Base-by-base conservation (phyloP, 2,797 vertebrate species). In the Anas capensis region DNA sequence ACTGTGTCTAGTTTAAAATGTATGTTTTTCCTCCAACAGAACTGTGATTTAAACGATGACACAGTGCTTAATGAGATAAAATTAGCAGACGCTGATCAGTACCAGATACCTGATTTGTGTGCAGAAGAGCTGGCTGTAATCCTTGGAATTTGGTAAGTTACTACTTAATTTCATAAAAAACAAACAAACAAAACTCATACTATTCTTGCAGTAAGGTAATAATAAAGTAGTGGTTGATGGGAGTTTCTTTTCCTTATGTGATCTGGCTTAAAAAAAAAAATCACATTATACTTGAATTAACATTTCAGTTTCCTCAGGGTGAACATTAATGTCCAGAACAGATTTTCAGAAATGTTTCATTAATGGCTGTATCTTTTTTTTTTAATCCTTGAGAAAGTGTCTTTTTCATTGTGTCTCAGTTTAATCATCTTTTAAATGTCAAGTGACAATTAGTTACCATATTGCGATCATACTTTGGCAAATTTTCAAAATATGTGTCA, bases 101-200 rank as follows among this genome's bases (percentile, higher is more conserved):
- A 98, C 88, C 97, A 98, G 91, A 88, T 98, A 38, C 99, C 99
- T 24, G 98, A 99, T 60, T 97, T 99, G 7, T 98, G 97, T 15
- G 99, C 98, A 3, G 99, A 99, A 94, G 99, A 99, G 93, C 99
- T 99, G 96, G 99, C 99, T 15, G 97, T 99, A 89, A 98, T 99
- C 88, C 98, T 99, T 92, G 99, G 98, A 48, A 71, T 99, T 92
- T 99, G 99, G 99, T 99, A 96, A 97, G 99, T 88, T 87, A 51
- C 10, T 84, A 87, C 40, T n/a, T 65, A n/a, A 3, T 76, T 92
- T 38, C 16, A 69, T 49, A 4, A 27, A 84, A 82, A 60, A 31
- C 19, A 42, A 60, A 40, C 19, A 40, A 40, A 40, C 27, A 64
- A 23, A 23, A 18, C 19, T 53, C 51, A 31, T 10, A 8, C 71